These are phyloP conservation scores for Oeneis ivallda DNA, from an alignment of 2,888 invertebrate species.

Conservation along the genomic window DNA sequence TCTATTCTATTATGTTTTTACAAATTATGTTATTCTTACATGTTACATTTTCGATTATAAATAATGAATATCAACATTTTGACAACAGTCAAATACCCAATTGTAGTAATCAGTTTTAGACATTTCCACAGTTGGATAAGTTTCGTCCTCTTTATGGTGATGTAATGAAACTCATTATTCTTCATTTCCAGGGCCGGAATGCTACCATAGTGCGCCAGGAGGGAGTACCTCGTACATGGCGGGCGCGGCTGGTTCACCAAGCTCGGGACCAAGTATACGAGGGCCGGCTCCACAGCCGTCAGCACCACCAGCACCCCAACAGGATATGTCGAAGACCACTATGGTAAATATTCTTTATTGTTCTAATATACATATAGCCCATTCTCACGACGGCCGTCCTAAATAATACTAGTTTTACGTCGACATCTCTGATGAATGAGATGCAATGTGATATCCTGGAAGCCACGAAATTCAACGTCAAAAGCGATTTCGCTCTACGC, in stretches of 20 bases:
- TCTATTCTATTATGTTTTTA: no score
- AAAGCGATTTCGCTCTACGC: no score
- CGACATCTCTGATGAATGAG: no score
- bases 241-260: constrained; percentile 61
- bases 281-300: constrained; percentile 65
- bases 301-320: constrained; percentile 69
- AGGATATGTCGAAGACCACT: constrained; percentile 68
- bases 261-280: constrained; percentile 60
- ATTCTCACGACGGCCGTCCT: no score
- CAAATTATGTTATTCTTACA: no score
- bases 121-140: no score
- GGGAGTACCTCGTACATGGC: constrained; percentile 64
- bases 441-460: no score
- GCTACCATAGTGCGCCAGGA: constrained; percentile 67
- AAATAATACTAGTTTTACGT: no score
- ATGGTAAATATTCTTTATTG: constrained; percentile 53
- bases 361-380: neutral
- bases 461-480: no score
- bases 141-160: neutral
- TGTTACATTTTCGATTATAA: no score
- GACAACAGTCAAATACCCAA: neutral
- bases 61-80: no score
- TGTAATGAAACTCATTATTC: neutral
- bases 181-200: constrained; percentile 62
- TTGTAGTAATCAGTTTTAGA: no score